Evolutionary conservation across 1,140 invertebrate genomes (phyloP).

Genomic region (Aphelenchoides besseyi): DNA sequence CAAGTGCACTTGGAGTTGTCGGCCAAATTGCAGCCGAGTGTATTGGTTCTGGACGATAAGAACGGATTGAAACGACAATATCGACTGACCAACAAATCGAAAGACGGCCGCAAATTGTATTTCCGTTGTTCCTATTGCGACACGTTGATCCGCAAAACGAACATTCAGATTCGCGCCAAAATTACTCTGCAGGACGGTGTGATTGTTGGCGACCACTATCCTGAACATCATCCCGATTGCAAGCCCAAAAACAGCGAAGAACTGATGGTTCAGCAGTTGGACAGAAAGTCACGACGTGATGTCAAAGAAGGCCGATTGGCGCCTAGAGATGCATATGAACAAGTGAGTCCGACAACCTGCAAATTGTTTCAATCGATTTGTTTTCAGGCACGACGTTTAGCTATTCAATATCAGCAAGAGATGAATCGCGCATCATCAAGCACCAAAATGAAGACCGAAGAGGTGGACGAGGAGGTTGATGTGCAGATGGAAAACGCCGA

Average conservation of each 20-base stretch:
- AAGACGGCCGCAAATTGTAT: constrained; percentile 47
- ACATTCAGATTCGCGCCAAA: constrained; percentile 43
- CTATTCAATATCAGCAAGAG: constrained; percentile 13
- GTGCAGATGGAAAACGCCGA: not conserved
- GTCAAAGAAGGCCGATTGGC: constrained; percentile 45
- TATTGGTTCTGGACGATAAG: constrained; percentile 49
- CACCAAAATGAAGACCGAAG: not conserved
- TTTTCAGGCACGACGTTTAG: constrained; percentile 28
- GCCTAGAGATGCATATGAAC: constrained; percentile 46
- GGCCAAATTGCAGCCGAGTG: constrained; percentile 45
- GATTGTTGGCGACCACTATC: constrained; percentile 32
- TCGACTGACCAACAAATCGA: constrained; percentile 41
- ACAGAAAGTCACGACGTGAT: constrained; percentile 40
- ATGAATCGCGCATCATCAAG: not conserved
- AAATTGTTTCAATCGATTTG: not conserved
- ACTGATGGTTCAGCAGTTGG: constrained; percentile 46
- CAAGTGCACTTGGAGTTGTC: constrained; percentile 44
- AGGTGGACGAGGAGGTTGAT: not conserved
- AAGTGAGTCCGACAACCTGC: constrained; percentile 25
- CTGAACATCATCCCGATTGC: constrained; percentile 50
- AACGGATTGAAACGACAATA: constrained; percentile 50
- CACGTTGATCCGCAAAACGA: constrained; percentile 46
- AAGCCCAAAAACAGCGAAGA: constrained; percentile 35
- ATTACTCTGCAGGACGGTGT: constrained; percentile 28
- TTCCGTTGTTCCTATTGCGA: constrained; percentile 50